Evolutionary conservation across 2,113 vertebrate species (phyloP).

Genomic region (Serinus canaria): DNA sequence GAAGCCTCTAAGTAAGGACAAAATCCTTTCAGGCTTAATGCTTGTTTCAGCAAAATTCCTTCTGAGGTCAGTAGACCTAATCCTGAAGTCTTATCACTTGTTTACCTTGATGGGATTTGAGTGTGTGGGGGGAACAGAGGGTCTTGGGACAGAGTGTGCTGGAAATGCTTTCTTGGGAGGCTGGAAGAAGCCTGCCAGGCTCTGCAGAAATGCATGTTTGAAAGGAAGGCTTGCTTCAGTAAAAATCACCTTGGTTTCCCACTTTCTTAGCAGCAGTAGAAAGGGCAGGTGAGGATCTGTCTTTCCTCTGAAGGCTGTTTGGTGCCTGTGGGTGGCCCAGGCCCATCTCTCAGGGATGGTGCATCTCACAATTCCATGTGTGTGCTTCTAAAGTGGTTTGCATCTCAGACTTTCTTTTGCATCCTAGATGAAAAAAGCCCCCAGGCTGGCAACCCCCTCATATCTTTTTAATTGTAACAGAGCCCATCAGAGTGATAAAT

Average conservation of each 20-base stretch:
- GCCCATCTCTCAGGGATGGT: fast-evolving
- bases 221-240: background rate
- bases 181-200: background rate
- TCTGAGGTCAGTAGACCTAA: conserved; percentile 41
- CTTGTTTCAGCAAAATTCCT: conserved; percentile 41
- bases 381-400: background rate
- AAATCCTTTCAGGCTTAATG: conserved; percentile 48
- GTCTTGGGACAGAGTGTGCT: background rate
- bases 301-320: background rate
- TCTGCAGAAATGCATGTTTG: background rate
- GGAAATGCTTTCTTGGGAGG: background rate
- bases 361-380: background rate
- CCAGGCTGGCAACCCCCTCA: background rate
- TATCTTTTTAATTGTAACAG: background rate
- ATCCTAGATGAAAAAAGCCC: background rate
- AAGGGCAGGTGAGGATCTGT: background rate
- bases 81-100: background rate
- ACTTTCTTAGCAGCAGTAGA: background rate
- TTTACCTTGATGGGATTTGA: background rate
- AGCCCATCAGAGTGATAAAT: background rate
- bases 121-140: background rate
- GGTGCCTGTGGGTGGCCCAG: background rate
- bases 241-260: background rate
- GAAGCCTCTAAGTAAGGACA: conserved; percentile 39
- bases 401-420: background rate